Evolutionary conservation across 2,888 invertebrate genomes (phyloP).

Genomic region (Heliconius charithonia): DNA sequence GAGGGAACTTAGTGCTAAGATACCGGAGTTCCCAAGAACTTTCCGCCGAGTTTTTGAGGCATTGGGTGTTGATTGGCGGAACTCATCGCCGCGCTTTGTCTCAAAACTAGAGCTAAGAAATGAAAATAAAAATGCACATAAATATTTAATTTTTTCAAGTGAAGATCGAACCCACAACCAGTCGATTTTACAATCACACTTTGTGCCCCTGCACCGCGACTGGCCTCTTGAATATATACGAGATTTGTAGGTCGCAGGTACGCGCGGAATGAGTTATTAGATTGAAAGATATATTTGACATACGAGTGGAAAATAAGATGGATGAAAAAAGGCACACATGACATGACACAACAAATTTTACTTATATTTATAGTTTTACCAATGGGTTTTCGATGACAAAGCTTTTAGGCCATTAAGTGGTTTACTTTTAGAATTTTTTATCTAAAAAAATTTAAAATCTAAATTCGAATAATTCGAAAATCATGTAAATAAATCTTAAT

Average conservation of each 20-base stretch:
- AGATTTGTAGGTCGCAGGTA: constrained; percentile 4
- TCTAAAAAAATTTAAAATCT: too few species aligned
- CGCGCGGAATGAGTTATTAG: constrained; percentile 17
- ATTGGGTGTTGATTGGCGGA: too few species aligned
- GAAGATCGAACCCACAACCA: too few species aligned
- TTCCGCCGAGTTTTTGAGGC: too few species aligned
- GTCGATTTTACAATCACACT: too few species aligned
- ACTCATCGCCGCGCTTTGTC: too few species aligned
- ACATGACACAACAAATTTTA: background rate
- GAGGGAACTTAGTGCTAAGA: too few species aligned
- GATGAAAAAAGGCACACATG: background rate
- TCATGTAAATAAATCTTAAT: background rate
- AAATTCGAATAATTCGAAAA: background rate
- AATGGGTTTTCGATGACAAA: background rate
- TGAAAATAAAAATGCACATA: too few species aligned
- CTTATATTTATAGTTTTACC: background rate
- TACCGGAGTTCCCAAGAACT: too few species aligned
- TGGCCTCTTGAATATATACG: background rate
- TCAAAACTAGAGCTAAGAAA: too few species aligned
- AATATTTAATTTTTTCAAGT: too few species aligned
- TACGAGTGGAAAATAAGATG: background rate
- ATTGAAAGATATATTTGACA: constrained; percentile 8
- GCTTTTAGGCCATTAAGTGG: background rate
- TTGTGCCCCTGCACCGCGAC: too few species aligned
- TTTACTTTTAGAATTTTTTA: background rate